Evolutionary conservation across 64 coral and sea anemone genomes (phyloP).

Genomic region (Actinia equina): DNA sequence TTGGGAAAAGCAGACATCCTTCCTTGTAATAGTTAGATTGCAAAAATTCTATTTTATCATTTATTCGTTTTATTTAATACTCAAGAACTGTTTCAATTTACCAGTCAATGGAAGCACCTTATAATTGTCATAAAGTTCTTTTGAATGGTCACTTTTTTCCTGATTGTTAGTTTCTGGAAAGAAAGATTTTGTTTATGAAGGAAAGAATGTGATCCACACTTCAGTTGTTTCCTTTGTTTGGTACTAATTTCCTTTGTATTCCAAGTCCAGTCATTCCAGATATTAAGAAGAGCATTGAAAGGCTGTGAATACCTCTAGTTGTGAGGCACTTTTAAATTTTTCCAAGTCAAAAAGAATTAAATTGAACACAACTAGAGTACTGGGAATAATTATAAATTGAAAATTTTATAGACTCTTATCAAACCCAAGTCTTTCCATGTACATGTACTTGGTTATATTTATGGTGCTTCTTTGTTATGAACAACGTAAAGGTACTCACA

Average conservation of each 20-base stretch:
- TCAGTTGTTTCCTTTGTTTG: background rate
- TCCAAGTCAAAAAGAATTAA: background rate
- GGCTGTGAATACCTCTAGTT: background rate
- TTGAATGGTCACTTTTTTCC: background rate
- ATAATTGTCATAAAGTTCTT: background rate
- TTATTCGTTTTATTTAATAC: background rate
- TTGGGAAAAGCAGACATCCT: constrained; percentile 22
- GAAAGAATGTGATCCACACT: background rate
- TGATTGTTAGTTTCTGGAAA: constrained; percentile 7
- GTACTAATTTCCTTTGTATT: background rate
- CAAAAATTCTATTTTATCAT: background rate
- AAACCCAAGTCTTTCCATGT: background rate
- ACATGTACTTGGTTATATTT: background rate
- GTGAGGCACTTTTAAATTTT: background rate
- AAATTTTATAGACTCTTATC: background rate
- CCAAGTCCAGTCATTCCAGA: background rate
- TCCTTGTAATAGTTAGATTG: constrained; percentile 17
- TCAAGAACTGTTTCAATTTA: background rate
- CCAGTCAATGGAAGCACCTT: background rate
- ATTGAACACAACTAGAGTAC: background rate
- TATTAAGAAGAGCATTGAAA: background rate
- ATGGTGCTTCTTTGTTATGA: background rate
- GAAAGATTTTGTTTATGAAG: background rate
- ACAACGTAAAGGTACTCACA: background rate
- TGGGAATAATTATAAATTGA: background rate